Evolutionary conservation across 1,140 invertebrate genomes (phyloP).

Genomic region (Colletes gigas): DNA sequence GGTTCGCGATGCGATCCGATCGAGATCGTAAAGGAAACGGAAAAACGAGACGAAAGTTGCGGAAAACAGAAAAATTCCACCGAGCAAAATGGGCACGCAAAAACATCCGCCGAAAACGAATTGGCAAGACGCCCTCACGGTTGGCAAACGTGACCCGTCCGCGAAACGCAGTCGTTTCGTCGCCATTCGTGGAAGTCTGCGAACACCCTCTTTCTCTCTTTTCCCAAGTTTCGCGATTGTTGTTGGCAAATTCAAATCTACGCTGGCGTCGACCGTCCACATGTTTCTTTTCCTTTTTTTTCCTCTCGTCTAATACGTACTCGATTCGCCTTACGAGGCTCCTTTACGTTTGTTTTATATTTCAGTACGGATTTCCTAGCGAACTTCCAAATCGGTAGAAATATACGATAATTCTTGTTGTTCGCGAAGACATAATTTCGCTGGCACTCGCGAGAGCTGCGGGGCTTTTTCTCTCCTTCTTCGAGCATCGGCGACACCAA

Average conservation of each 20-base stretch:
- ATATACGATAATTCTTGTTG: neutral
- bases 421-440: neutral
- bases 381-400: no score
- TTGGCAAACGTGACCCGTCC: conserved; percentile 61
- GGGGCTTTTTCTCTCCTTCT: neutral
- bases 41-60: conserved; percentile 7
- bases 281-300: neutral
- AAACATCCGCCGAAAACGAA: conserved; percentile 61
- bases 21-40: no score
- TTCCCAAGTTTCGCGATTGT: neutral
- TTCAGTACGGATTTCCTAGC: no score
- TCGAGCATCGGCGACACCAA: neutral
- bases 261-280: neutral
- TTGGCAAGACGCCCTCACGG: conserved; percentile 62
- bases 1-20: no score
- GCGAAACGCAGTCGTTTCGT: conserved; percentile 45
- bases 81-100: conserved; percentile 35
- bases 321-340: neutral
- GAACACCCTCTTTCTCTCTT: neutral
- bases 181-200: conserved; percentile 32
- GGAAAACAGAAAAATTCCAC: conserved; percentile 20
- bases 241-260: conserved; percentile 2
- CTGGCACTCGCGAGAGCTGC: neutral
- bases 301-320: neutral
- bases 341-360: neutral